phyloP scores from a whole-genome alignment of 1,140 invertebrate genomes.

The Hycleus cichorii region DNA sequence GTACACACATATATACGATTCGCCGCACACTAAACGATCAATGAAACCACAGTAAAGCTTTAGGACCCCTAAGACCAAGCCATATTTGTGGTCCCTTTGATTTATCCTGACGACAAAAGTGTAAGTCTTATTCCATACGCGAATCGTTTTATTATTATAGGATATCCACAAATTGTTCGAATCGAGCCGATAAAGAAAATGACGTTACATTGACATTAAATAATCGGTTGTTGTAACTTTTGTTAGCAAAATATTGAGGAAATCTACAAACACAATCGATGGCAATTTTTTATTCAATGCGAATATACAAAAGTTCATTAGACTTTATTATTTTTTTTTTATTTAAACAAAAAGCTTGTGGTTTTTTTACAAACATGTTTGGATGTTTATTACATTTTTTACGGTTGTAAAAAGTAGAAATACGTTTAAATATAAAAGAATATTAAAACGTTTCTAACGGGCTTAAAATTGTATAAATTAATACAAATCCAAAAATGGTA shows the following conservation, averaged over 20 bases:
- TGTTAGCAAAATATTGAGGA: neutral
- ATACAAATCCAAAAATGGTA: slow-evolving; percentile 2
- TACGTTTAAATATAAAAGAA: neutral
- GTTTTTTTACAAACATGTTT: too few species aligned
- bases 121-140: slow-evolving; percentile 15
- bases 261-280: too few species aligned
- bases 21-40: slow-evolving; percentile 15
- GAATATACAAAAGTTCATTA: too few species aligned
- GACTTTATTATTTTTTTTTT: too few species aligned
- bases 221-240: slow-evolving; percentile 8
- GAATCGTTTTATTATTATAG: slow-evolving; percentile 17
- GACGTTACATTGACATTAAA: slow-evolving; percentile 14
- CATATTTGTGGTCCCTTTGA: slow-evolving; percentile 16
- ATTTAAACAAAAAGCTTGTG: too few species aligned
- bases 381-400: neutral
- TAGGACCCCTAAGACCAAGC: slow-evolving; percentile 2
- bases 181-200: slow-evolving; percentile 18
- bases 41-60: slow-evolving; percentile 14
- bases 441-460: slow-evolving; percentile 6
- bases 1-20: slow-evolving; percentile 8
- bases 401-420: neutral
- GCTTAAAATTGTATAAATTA: slow-evolving; percentile 8
- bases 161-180: slow-evolving; percentile 19
- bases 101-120: slow-evolving; percentile 20
- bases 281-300: too few species aligned